Evolutionary conservation across 2,888 invertebrate genomes (phyloP).

Genomic region (Neoaliturus tenellus): DNA sequence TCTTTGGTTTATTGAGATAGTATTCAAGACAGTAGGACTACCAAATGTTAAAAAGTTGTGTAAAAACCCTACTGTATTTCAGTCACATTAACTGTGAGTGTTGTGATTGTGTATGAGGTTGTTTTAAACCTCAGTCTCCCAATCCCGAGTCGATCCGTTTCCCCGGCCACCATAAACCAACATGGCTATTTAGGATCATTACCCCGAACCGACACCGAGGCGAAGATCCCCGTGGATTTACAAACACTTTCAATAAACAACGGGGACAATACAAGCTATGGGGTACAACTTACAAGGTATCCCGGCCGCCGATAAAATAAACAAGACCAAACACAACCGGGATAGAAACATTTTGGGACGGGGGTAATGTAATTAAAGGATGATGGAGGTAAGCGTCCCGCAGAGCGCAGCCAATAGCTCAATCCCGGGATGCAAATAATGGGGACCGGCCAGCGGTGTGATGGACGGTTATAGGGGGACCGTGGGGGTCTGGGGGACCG

Average conservation of each 20-base stretch:
- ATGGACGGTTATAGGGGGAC: constrained; percentile 34
- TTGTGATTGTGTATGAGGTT: too few relatives aligned
- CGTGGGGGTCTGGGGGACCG: constrained; percentile 18
- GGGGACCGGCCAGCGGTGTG: neutral
- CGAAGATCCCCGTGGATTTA: neutral
- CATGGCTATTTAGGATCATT: too few relatives aligned
- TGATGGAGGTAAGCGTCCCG: constrained; percentile 25
- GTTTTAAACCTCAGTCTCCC: too few relatives aligned
- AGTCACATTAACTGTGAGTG: too few relatives aligned
- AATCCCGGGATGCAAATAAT: constrained; percentile 48
- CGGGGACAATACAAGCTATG: neutral
- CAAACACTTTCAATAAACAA: constrained; percentile 12
- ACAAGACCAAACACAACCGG: constrained; percentile 34
- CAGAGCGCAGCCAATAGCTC: constrained; percentile 37
- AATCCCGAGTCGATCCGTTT: too few relatives aligned
- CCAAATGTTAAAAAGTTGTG: too few relatives aligned
- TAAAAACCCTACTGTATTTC: too few relatives aligned
- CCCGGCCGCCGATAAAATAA: constrained; percentile 10
- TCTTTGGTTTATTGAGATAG: too few relatives aligned
- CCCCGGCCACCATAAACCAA: too few relatives aligned
- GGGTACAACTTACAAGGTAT: neutral
- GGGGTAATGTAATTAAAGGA: constrained; percentile 36
- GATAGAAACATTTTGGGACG: constrained; percentile 31
- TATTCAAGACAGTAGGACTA: too few relatives aligned
- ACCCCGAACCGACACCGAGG: neutral